Conservation (phyloP, 2,797 vertebrate species). For the Pristis pectinata region DNA sequence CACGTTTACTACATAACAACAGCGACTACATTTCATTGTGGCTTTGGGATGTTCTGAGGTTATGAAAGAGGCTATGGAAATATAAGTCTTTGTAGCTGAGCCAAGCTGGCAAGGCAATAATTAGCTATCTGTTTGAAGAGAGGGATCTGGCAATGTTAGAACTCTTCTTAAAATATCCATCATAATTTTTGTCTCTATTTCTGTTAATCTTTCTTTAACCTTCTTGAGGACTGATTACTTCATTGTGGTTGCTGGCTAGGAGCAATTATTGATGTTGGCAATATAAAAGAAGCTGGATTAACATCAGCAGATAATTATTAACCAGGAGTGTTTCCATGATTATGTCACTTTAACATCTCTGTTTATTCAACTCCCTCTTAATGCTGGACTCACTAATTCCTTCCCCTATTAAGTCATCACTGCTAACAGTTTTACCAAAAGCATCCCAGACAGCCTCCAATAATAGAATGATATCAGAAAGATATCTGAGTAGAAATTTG, state of each 20-base stretch:
- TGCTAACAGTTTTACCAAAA: neutral
- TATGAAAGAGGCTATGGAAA: neutral
- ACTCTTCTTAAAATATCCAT: neutral
- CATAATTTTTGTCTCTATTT: neutral
- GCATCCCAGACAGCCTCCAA: too few relatives aligned
- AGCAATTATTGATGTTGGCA: slow-evolving; percentile 10
- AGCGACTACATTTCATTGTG: neutral
- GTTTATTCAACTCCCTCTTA: neutral
- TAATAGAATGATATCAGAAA: neutral
- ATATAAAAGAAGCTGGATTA: neutral
- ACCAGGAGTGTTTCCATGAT: neutral
- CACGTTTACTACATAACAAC: neutral
- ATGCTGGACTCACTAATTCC: neutral
- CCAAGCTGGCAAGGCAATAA: neutral
- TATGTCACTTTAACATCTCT: slow-evolving; percentile 5
- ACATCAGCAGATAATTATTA: slow-evolving; percentile 5
- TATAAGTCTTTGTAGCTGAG: neutral
- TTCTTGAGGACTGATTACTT: neutral
- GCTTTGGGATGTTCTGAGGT: neutral
- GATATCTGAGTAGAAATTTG: too few relatives aligned
- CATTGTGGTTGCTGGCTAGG: neutral
- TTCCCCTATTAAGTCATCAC: neutral
- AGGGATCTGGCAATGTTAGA: neutral
- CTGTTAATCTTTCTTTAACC: neutral
- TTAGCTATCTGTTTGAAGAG: too few relatives aligned